A percentile compares a stretch with the other conserved stretches of the same genome.
Evolutionary conservation across 2,113 vertebrate species (phyloP).

Genomic region (Oncorhynchus gorbuscha): DNA sequence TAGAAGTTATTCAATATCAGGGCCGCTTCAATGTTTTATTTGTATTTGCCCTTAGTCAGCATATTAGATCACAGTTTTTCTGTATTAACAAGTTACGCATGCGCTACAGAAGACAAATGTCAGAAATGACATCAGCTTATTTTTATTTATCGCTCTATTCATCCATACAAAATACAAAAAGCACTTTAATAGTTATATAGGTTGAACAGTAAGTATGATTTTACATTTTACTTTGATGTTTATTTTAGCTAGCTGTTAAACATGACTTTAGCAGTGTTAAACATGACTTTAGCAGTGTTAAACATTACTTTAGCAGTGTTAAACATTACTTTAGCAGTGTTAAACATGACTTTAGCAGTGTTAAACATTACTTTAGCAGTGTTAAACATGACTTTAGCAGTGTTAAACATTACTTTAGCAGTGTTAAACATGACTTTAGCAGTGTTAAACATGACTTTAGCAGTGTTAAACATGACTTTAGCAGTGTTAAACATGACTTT

Average conservation of each 20-base stretch:
- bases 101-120: background rate
- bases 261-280: background rate
- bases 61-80: background rate
- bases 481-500: no score
- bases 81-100: background rate
- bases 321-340: no score
- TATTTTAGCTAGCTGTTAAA: constrained; percentile 12
- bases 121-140: background rate
- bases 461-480: no score
- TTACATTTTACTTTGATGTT: constrained; percentile 23
- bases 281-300: no score
- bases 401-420: no score
- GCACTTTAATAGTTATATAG: constrained; percentile 60
- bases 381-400: no score
- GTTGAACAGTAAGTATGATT: constrained; percentile 33
- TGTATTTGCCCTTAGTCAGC: background rate
- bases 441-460: no score
- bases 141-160: background rate
- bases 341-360: no score
- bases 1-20: background rate
- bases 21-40: background rate
- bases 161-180: constrained; percentile 22
- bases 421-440: no score
- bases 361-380: no score
- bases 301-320: no score